A percentile compares a stretch with the other conserved stretches of the same genome.
phyloP scores from a whole-genome alignment of 2,888 invertebrate species.

The Tryphoninae sp. region DNA sequence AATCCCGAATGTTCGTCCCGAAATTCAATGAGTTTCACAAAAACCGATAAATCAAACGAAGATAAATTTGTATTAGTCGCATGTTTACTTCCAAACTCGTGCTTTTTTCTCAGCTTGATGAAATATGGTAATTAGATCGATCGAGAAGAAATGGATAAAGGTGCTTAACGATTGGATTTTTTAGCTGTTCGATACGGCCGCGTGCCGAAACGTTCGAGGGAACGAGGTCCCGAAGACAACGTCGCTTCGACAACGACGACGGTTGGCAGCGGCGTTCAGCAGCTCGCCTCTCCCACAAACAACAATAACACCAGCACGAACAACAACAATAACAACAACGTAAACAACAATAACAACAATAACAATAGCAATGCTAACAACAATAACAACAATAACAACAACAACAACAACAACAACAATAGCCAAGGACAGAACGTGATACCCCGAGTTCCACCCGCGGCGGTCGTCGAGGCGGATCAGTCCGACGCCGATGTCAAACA shows the following conservation, averaged over 20 bases:
- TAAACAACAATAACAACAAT: constrained; percentile 58
- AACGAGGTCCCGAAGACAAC: constrained; percentile 86
- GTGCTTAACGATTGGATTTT: constrained; percentile 26
- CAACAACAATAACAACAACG: constrained; percentile 73
- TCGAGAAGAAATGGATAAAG: too few relatives aligned
- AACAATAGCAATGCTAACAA: constrained; percentile 69
- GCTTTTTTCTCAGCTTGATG: neutral
- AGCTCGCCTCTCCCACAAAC: constrained; percentile 73
- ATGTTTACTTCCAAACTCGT: neutral
- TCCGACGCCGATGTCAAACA: constrained; percentile 83
- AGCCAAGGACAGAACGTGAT: constrained; percentile 79
- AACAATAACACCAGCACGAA: constrained; percentile 66
- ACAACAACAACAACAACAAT: constrained; percentile 71
- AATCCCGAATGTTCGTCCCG: neutral
- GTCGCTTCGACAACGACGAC: constrained; percentile 81
- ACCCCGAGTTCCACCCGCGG: constrained; percentile 77
- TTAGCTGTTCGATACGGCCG: constrained; percentile 97
- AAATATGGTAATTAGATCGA: neutral
- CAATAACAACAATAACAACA: constrained; percentile 73
- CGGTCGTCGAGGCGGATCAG: constrained; percentile 81
- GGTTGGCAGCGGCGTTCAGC: constrained; percentile 76
- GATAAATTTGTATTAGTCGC: too few relatives aligned
- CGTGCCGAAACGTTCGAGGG: constrained; percentile 96
- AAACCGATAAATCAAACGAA: neutral
- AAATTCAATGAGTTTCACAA: constrained; percentile 7